Evolutionary conservation across 2,113 vertebrate species (phyloP).

Genomic region (Cnemophilus loriae): DNA sequence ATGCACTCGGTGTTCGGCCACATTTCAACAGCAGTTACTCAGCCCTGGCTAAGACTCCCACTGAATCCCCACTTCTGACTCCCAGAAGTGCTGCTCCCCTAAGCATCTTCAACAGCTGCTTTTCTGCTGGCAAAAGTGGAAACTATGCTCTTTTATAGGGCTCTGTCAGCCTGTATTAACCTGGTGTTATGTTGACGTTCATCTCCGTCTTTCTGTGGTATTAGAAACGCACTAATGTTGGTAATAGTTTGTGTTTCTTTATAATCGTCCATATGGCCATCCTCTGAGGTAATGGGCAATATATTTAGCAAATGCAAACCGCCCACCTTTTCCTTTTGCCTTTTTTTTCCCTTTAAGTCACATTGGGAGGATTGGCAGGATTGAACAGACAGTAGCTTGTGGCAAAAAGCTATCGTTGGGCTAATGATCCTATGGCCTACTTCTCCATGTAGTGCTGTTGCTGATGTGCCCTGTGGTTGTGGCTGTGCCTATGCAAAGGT

Average conservation of each 20-base stretch:
- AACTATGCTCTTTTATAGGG: neutral
- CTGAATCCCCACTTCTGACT: neutral
- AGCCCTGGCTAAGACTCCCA: neutral
- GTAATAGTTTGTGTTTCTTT: neutral
- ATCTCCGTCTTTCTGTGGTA: neutral
- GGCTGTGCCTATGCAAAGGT: neutral
- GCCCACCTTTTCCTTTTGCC: neutral
- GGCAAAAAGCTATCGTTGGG: neutral
- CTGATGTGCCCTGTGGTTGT: neutral
- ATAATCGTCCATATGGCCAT: neutral
- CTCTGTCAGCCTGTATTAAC: neutral
- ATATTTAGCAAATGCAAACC: neutral
- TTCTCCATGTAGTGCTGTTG: neutral
- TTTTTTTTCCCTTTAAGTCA: neutral
- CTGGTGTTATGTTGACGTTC: neutral
- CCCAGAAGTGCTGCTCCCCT: neutral
- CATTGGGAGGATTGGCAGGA: neutral
- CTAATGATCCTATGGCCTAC: neutral
- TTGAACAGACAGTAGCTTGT: neutral
- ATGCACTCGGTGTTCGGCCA: accelerated
- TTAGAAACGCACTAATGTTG: neutral
- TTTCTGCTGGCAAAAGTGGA: neutral
- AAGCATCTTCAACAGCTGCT: neutral
- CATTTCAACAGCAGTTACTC: neutral
- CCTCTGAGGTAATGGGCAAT: neutral